Conservation (phyloP, 2,797 vertebrate species). For the Falco novaeseelandiae region DNA sequence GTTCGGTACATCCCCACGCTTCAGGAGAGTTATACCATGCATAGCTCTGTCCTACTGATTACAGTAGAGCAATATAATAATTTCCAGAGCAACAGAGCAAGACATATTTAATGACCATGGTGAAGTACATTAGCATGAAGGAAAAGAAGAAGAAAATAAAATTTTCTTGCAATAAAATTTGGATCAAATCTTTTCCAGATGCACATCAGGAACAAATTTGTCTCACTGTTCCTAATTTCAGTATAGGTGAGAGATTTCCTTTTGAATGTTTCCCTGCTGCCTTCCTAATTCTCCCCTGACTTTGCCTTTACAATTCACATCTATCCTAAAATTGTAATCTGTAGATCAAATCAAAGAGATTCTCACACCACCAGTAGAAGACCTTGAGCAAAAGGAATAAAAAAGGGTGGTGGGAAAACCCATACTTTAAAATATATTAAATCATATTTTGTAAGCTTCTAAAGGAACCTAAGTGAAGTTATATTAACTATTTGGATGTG, state of each 20-base stretch:
- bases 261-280: conserved; percentile 24
- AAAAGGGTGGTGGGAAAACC: background rate
- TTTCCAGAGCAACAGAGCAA: conserved; percentile 47
- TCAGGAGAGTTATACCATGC: conserved; percentile 24
- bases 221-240: conserved; percentile 40
- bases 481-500: conserved; percentile 20
- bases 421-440: conserved; percentile 19
- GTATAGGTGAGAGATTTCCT: conserved; percentile 48
- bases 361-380: background rate
- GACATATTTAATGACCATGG: background rate
- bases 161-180: conserved; percentile 2
- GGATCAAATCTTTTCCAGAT: conserved; percentile 56
- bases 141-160: background rate
- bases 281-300: background rate
- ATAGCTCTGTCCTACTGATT: conserved; percentile 12
- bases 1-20: background rate
- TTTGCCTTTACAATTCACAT: background rate
- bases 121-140: conserved; percentile 14
- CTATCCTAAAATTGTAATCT: background rate
- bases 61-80: conserved; percentile 25
- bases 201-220: conserved; percentile 53
- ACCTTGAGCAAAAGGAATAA: background rate
- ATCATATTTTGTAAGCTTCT: conserved; percentile 1
- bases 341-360: conserved; percentile 19
- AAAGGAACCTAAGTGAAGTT: conserved; percentile 25